Percentiles rank a stretch among this genome's conserved stretches.
Conservation (phyloP, 2,888 invertebrate genomes). For the Caradrina clavipalpis region DNA sequence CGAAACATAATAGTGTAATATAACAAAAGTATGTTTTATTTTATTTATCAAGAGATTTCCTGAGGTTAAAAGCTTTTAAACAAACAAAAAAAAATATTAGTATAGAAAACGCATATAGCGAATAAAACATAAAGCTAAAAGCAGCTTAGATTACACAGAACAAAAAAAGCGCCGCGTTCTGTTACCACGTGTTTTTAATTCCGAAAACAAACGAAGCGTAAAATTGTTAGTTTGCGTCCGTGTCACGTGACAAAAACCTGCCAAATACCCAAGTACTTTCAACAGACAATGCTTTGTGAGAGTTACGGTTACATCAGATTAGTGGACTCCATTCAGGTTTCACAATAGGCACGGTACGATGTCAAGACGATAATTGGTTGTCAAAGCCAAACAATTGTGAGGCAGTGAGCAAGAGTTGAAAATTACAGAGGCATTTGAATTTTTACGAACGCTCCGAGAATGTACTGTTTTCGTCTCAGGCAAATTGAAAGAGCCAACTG, state of each 20-base stretch:
- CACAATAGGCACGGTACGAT: conserved; percentile 63
- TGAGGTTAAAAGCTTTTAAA: too few relatives aligned
- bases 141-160: not conserved
- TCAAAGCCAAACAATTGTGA: conserved; percentile 68
- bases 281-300: conserved; percentile 69
- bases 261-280: conserved; percentile 55
- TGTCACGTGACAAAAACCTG: conserved; percentile 53
- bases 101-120: too few relatives aligned
- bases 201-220: conserved; percentile 32
- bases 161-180: conserved; percentile 13
- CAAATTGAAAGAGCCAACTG: conserved; percentile 28
- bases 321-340: conserved; percentile 66
- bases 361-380: conserved; percentile 72
- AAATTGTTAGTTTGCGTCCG: conserved; percentile 53
- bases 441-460: conserved; percentile 37
- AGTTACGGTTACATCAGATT: conserved; percentile 72
- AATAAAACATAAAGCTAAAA: conserved; percentile 10
- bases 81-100: too few relatives aligned
- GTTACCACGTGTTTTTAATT: conserved; percentile 40
- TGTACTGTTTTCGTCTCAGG: conserved; percentile 23
- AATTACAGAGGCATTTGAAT: conserved; percentile 46
- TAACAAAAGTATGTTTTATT: too few relatives aligned
- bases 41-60: too few relatives aligned
- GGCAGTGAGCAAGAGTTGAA: conserved; percentile 30
- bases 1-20: too few relatives aligned